Conservation (phyloP, 1,140 invertebrate genomes). For the Steinernema khuongi region DNA sequence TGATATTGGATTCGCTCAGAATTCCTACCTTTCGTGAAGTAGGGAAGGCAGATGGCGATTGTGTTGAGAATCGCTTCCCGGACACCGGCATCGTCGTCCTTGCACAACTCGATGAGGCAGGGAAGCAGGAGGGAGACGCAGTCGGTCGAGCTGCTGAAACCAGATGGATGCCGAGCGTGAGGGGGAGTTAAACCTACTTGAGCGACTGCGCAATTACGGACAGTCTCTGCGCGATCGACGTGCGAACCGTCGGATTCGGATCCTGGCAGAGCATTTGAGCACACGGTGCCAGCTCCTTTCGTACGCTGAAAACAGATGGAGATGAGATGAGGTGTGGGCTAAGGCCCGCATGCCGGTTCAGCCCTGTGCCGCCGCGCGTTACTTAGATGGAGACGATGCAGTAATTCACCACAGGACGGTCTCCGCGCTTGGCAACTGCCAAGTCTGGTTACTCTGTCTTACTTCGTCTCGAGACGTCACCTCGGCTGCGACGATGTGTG, state of each 20-base stretch:
- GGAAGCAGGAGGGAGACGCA: conserved; percentile 61
- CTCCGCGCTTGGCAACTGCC: too few species aligned
- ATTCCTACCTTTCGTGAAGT: conserved; percentile 61
- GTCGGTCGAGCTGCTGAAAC: conserved; percentile 60
- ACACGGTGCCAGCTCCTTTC: conserved; percentile 52
- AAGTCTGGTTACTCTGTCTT: background rate
- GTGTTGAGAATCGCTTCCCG: conserved; percentile 61
- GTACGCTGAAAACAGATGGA: conserved; percentile 44
- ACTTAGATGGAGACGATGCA: too few species aligned
- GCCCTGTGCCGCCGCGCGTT: too few species aligned
- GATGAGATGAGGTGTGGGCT: too few species aligned
- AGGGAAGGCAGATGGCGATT: conserved; percentile 60
- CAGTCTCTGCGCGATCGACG: conserved; percentile 50
- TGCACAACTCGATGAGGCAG: conserved; percentile 62
- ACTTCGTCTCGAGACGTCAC: background rate
- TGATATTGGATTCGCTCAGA: background rate
- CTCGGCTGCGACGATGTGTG: background rate
- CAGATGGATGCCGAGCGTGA: conserved; percentile 29
- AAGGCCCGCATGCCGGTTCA: too few species aligned
- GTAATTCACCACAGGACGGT: too few species aligned
- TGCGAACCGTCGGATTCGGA: conserved; percentile 48
- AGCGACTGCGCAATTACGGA: conserved; percentile 58
- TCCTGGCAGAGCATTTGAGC: conserved; percentile 55
- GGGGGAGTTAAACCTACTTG: conserved; percentile 60
- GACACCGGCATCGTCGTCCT: conserved; percentile 62